These are phyloP conservation scores for Adineta ricciae DNA, from an alignment of 2,888 invertebrate species.

Conservation along the genomic window DNA sequence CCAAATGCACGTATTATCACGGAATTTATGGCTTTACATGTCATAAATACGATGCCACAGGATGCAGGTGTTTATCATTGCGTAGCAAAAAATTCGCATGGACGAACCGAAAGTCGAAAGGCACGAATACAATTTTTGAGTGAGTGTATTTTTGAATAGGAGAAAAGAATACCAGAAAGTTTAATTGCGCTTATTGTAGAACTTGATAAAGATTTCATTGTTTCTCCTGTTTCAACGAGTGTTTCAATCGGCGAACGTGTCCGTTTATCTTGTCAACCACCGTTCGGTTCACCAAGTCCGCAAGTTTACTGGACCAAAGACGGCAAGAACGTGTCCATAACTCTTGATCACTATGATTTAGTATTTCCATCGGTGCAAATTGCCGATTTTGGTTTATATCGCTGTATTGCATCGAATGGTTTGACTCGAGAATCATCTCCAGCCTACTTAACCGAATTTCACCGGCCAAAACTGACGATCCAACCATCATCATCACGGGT, in stretches of 20 bases:
- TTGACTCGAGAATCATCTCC: background rate
- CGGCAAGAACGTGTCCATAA: background rate
- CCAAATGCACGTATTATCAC: slow-evolving; percentile 22
- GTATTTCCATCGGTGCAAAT: background rate
- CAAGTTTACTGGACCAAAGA: background rate
- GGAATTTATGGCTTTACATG: slow-evolving; percentile 13
- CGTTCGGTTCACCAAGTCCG: background rate
- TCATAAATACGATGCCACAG: background rate
- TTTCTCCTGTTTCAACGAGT: background rate
- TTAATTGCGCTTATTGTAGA: background rate
- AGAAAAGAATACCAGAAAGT: no score
- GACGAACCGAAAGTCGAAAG: background rate
- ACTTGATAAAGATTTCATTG: background rate
- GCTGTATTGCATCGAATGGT: background rate
- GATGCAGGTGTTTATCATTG: slow-evolving; percentile 9
- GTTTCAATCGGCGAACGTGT: background rate
- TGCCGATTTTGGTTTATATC: background rate
- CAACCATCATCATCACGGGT: background rate
- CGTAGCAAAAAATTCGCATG: background rate
- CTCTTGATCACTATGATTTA: background rate
- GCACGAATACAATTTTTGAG: background rate
- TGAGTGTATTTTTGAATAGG: background rate
- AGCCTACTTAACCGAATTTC: background rate
- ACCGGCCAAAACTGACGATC: background rate
- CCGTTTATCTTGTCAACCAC: background rate